Percentiles rank a stretch among this genome's conserved stretches.
These are phyloP conservation scores for Aramus guarauna DNA, from an alignment of 2,113 vertebrate species.

Conservation along the genomic window DNA sequence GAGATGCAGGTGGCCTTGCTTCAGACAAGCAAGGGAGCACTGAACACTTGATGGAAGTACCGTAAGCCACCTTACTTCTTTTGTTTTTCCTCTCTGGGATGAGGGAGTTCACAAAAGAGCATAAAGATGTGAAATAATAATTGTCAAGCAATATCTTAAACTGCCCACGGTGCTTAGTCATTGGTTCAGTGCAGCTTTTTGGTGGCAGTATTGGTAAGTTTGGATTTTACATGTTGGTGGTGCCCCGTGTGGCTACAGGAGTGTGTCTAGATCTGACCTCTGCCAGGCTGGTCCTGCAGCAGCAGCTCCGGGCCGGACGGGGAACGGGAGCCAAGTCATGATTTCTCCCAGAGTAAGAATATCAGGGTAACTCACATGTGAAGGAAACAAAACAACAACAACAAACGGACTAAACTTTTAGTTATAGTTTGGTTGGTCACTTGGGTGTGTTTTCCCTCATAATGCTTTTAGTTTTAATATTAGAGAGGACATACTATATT, in stretches of 20 bases:
- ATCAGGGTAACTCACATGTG: background rate
- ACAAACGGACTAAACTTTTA: background rate
- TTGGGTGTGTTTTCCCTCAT: background rate
- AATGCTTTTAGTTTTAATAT: background rate
- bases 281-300: no score
- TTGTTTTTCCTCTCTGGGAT: background rate
- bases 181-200: background rate
- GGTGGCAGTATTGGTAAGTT: background rate
- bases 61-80: background rate
- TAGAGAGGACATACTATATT: background rate
- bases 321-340: background rate
- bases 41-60: background rate
- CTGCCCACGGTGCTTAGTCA: background rate
- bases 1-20: constrained; percentile 8
- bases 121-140: background rate
- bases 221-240: background rate
- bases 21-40: background rate
- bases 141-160: background rate
- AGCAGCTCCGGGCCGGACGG: no score
- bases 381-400: background rate
- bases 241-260: background rate
- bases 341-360: background rate
- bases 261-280: background rate
- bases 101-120: background rate
- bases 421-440: background rate